These are phyloP conservation scores for Bombyx huttoni DNA, from an alignment of 2,888 invertebrate species.

Conservation along the genomic window DNA sequence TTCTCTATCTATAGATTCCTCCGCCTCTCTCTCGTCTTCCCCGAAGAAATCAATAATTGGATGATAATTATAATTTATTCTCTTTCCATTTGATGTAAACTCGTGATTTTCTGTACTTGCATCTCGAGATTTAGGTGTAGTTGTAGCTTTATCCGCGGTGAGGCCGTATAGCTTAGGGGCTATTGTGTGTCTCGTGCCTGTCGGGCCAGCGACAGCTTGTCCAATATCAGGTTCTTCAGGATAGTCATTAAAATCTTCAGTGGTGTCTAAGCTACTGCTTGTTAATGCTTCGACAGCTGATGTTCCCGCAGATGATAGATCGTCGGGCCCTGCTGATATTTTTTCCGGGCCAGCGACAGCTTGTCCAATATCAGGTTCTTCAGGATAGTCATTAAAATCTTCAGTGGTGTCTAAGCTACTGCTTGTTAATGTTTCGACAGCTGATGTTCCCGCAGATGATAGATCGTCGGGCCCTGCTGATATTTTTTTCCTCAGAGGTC, in stretches of 20 bases:
- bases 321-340: constrained; percentile 47
- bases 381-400: constrained; percentile 38
- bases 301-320: constrained; percentile 53
- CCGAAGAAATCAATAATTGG: constrained; percentile 87
- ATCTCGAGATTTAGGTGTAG: constrained; percentile 21
- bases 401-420: constrained; percentile 40
- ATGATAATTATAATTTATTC: constrained; percentile 86
- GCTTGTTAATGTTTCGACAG: constrained; percentile 37
- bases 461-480: constrained; percentile 51
- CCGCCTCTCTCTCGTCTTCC: constrained; percentile 38
- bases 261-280: constrained; percentile 30
- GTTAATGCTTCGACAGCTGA: constrained; percentile 44
- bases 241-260: constrained; percentile 46
- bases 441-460: constrained; percentile 51
- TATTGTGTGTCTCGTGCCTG: constrained; percentile 36
- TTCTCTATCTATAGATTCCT: constrained; percentile 52
- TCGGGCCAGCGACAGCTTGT: constrained; percentile 20
- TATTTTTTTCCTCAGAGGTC: constrained; percentile 60
- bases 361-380: constrained; percentile 38
- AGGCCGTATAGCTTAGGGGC: constrained; percentile 45
- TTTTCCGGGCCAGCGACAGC: constrained; percentile 31
- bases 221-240: constrained; percentile 37
- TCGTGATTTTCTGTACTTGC: constrained; percentile 25
- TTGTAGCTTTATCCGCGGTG: constrained; percentile 28
- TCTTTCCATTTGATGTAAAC: constrained; percentile 43